These are phyloP conservation scores for Chymomyza fuscimana DNA, from an alignment of 2,888 invertebrate genomes.

Conservation along the genomic window DNA sequence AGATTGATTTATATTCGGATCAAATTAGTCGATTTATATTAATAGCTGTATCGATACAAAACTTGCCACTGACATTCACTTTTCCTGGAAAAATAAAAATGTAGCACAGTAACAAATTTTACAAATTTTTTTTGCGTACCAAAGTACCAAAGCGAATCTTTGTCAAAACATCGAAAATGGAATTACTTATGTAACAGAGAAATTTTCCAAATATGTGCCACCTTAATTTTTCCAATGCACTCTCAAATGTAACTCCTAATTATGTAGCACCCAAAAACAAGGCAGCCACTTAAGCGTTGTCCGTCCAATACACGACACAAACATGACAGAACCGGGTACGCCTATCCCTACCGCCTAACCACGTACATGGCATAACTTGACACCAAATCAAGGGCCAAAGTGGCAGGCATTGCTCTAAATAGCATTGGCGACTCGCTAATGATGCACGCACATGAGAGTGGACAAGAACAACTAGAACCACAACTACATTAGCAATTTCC, in stretches of 20 bases:
- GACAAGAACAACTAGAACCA: conserved; percentile 26
- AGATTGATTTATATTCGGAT: too few relatives aligned
- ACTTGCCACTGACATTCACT: too few relatives aligned
- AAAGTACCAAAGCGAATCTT: too few relatives aligned
- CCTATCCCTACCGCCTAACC: conserved; percentile 38
- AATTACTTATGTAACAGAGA: background rate
- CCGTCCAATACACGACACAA: conserved; percentile 56
- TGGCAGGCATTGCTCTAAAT: conserved; percentile 16
- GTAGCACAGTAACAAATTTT: too few relatives aligned
- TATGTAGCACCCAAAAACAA: background rate
- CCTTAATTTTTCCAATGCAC: background rate
- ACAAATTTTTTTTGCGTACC: too few relatives aligned
- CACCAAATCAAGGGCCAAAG: conserved; percentile 48
- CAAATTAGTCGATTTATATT: too few relatives aligned
- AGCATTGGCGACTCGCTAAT: conserved; percentile 32
- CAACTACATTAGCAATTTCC: conserved; percentile 72
- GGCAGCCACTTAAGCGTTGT: conserved; percentile 24
- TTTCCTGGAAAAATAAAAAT: too few relatives aligned
- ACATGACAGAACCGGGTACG: conserved; percentile 63
- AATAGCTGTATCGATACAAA: too few relatives aligned
- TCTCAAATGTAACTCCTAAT: background rate
- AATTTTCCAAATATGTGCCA: background rate
- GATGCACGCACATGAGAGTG: conserved; percentile 33
- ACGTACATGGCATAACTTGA: conserved; percentile 42
- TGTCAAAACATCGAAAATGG: background rate